Conservation (phyloP, 2,888 invertebrate species). For the Brenthis daphne region DNA sequence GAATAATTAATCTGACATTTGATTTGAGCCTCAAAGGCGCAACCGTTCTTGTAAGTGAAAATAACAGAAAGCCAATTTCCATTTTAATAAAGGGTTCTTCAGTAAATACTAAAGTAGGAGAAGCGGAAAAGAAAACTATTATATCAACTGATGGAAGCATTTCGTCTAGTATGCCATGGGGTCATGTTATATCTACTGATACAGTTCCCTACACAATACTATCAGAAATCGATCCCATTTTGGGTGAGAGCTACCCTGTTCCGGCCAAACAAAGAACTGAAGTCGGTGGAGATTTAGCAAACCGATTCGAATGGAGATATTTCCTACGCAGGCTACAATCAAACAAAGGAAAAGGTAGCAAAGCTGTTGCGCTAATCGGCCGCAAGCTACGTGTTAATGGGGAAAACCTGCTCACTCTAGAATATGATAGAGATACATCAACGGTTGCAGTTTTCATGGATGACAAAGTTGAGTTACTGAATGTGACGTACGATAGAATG, state of each 20-base stretch:
- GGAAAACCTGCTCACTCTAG: slow-evolving; percentile 93
- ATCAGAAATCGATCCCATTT: slow-evolving; percentile 92
- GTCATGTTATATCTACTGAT: slow-evolving; percentile 93
- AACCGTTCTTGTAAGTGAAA: slow-evolving; percentile 91
- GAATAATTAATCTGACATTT: slow-evolving; percentile 92
- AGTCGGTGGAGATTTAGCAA: slow-evolving; percentile 94
- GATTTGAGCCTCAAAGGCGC: slow-evolving; percentile 96
- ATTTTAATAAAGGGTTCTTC: slow-evolving; percentile 94
- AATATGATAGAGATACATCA: slow-evolving; percentile 93
- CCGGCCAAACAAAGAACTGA: slow-evolving; percentile 95
- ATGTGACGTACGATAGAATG: slow-evolving; percentile 93
- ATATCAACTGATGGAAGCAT: slow-evolving; percentile 92
- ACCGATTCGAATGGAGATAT: slow-evolving; percentile 97
- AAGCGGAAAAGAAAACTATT: slow-evolving; percentile 90
- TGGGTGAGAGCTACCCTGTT: slow-evolving; percentile 95
- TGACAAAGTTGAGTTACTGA: slow-evolving; percentile 91
- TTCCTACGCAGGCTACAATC: slow-evolving; percentile 90
- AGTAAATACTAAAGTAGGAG: slow-evolving; percentile 91
- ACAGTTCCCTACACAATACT: slow-evolving; percentile 94
- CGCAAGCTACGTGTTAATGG: slow-evolving; percentile 94
- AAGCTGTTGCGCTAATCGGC: slow-evolving; percentile 91
- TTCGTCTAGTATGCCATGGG: slow-evolving; percentile 91
- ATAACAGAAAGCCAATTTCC: slow-evolving; percentile 90
- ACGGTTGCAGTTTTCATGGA: slow-evolving; percentile 94
- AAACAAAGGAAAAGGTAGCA: slow-evolving; percentile 83